phyloP scores from a whole-genome alignment of 2,797 vertebrate genomes.

The Tapera naevia region DNA sequence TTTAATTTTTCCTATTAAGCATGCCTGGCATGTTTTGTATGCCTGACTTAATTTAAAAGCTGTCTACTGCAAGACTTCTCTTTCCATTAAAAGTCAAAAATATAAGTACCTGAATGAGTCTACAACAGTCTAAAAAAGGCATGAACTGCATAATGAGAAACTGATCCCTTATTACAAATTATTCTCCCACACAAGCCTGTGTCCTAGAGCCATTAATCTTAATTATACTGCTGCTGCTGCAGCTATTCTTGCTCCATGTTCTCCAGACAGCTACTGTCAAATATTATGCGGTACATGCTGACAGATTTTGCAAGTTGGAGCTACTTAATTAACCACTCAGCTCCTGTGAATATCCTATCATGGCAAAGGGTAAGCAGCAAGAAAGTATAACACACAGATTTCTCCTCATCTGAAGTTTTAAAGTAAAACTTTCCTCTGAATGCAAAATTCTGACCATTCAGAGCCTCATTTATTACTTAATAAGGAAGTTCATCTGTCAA shows the following conservation, averaged over 20 bases:
- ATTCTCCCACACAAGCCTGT: neutral
- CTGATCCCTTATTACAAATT: neutral
- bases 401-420: neutral
- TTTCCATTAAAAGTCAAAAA: neutral
- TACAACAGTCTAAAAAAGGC: neutral
- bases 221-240: neutral
- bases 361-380: neutral
- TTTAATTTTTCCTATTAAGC: neutral
- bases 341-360: neutral
- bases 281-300: fast-evolving
- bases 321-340: neutral
- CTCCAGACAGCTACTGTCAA: neutral
- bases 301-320: neutral
- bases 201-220: neutral
- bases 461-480: neutral
- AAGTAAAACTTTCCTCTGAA: neutral
- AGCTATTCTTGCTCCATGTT: neutral
- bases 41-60: neutral
- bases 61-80: neutral
- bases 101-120: neutral
- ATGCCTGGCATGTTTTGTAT: neutral
- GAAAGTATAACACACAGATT: neutral
- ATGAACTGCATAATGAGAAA: neutral
- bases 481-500: neutral
- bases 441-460: neutral